Base-by-base conservation (phyloP, 2,888 invertebrate genomes). In the Machimus atricapillus region DNA sequence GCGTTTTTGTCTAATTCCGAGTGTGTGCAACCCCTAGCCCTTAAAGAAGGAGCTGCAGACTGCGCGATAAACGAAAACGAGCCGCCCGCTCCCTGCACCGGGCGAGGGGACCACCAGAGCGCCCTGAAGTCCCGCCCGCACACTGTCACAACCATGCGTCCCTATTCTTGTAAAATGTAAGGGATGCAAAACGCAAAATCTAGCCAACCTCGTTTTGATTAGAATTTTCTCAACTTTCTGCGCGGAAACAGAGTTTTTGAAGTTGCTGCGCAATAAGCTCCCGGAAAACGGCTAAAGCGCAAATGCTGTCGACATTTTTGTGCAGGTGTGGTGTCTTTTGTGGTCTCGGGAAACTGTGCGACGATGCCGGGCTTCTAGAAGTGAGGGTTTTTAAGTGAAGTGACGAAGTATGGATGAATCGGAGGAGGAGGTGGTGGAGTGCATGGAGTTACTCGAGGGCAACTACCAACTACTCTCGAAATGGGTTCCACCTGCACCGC, bases 401-500 rank as follows among this genome's bases (percentile, higher is more conserved):
- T 76, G 43, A 66, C 9, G 14, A 46, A 76, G 87, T 43, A 89
- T 89, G 88, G 91, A 90, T 88, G 92, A 92, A 43, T 92, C 92
- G 56, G 92, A 92, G 87, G 92, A 91, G 90, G 92, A 92, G 90
- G 90, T 91, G 89, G 91, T 92, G 87, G 91, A 92, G 89, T 91
- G 91, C 89, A 92, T 92, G 92, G 91, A 92, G 89, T 90, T 92
- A 89, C 91, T 92, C 46, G 92, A 92, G 89, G 92, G 92, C 89
- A 92, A 92, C 90, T 92, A 92, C 89, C 92, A 92, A 89, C 90
- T 92, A 88, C 90, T 92, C 76, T 90, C 91, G 78, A 92, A 92
- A 89, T 92, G 92, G 92, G 92, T 92, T 87, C 92, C 92, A 86
- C 92, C 92, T 85, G 92, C 92, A 12, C 92, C 92, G 46, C 91